Base-by-base conservation (phyloP, 1,140 invertebrate genomes). In the Diorhabda elongata region DNA sequence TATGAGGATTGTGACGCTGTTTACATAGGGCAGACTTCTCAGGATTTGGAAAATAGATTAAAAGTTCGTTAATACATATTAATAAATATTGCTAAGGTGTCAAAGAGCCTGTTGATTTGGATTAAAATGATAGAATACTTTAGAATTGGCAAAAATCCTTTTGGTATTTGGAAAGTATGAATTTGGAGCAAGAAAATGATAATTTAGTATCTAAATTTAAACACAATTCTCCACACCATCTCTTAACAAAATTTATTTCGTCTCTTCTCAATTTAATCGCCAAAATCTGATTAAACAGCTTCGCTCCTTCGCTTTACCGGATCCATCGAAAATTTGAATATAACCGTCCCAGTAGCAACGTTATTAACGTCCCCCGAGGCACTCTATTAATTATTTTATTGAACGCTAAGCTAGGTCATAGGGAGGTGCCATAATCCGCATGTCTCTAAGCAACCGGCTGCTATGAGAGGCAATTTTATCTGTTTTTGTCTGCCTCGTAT, bases 361-460 rank as follows among this genome's bases (percentile, higher is more conserved):
- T 71, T 68, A 58, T 67, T 44, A 58, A 52, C 58, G 68, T 72
- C 70, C 73, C 75, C 75, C 68, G 69, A 73, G 75, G 69, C 72
- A 69, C 68, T 68, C 77, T 78, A 78, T 78, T 78, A 78, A 78
- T 78, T 78, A 78, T 78, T 78, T 78, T 78, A 78, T 78, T 74
- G 77, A 76, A 73, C 73, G 75, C 69, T 72, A 69, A 68, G 65
- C 69, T 64, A 63, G 44, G 64, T 65, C 69, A 47, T 26, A 63
- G 70, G 72, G 63, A 76, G 71, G 73, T 74, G 74, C 67, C 61
- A 72, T 75, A 76, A 77, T 77, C 76, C 76, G 45, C 45, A 9
- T 62, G 66, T 74, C 72, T 74, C 73, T 68, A 71, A 68, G 73
- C 76, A 69, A 72, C 73, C 62, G 69, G 70, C 69, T 73, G 69